A percentile compares a stretch with the other conserved stretches of the same genome.
These are phyloP conservation scores for Smutsia gigantea DNA, from an alignment of 2,797 vertebrate species.

Conservation along the genomic window DNA sequence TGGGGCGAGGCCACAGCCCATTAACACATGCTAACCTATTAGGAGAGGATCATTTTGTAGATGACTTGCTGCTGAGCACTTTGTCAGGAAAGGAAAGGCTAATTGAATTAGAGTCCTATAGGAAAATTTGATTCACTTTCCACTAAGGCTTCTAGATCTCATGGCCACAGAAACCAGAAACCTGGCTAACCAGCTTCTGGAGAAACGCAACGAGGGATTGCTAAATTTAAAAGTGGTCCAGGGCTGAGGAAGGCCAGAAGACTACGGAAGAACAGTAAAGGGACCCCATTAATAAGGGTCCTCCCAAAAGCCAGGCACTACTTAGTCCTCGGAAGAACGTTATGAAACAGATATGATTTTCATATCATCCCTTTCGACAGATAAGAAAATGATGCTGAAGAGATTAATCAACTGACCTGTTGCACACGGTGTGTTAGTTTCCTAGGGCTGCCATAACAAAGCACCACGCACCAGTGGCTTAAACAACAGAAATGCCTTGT, in stretches of 20 bases:
- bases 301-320: not conserved
- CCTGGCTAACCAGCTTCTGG: not conserved
- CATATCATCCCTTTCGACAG: not conserved
- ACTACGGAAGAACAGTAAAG: not conserved
- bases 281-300: not conserved
- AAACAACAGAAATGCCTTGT: not conserved
- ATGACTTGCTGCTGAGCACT: not conserved
- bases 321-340: not conserved
- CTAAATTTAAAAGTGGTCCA: not conserved
- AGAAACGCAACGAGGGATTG: not conserved
- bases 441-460: not conserved
- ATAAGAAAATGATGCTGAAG: not conserved
- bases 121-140: not conserved
- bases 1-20: not conserved
- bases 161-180: not conserved
- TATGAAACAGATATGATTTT: not conserved
- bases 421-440: not conserved
- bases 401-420: not conserved
- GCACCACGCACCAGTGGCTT: not conserved
- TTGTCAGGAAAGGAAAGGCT: not conserved
- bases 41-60: not conserved
- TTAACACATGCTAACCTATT: not conserved
- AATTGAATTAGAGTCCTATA: not conserved
- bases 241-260: not conserved
- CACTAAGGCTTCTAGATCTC: not conserved